Base-by-base conservation (phyloP, 2,888 invertebrate genomes). In the Dexiosoma caninum region DNA sequence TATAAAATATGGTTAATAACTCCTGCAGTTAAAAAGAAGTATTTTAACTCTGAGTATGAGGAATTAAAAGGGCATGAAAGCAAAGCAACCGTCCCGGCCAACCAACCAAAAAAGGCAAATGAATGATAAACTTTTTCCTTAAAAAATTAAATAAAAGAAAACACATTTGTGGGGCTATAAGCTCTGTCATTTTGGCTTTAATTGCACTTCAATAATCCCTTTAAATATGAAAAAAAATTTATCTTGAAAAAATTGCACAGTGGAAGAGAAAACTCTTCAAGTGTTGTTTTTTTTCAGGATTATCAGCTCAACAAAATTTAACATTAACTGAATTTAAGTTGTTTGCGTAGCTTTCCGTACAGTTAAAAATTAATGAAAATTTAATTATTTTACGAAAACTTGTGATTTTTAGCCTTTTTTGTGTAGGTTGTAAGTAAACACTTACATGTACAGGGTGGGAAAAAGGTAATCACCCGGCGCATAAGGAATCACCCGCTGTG, bases 171-270 rank as follows among this genome's bases (percentile, higher is more conserved):
- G 57, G 69, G 51, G 30, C 67, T 40, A 42, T 70, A 75, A 64
- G 78, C 79, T 86, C 86, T 88, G 88, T 88, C 88, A 88, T 88
- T 88, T 88, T 85, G 84, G 86, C 88, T 88, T 81, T 88, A 88
- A 88, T 88, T 88, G 88, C 88, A 88, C 88, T 88, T 88, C 88
- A 88, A 87, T 88, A 88, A 88, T 87, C 87, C 87, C 83, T 74
- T 77, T 51, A 62, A 66, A 57, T 66, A 75, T 42, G 19, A 69
- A 51, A 19, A 55, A 49, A 14, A 70, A 16, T 59, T 8, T 6
- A 9, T 27, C 9, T 7, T 16, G 37, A 70, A 44, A 19, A 66
- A 69, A 35, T 60, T 12, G 1, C 2, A 74, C 53, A 60, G 60
- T 60, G 67, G 40, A 12, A 8, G 27, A 27, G 6, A 27, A 27